phyloP scores from a whole-genome alignment of 2,797 vertebrate genomes.

The Urocyon cinereoargenteus region DNA sequence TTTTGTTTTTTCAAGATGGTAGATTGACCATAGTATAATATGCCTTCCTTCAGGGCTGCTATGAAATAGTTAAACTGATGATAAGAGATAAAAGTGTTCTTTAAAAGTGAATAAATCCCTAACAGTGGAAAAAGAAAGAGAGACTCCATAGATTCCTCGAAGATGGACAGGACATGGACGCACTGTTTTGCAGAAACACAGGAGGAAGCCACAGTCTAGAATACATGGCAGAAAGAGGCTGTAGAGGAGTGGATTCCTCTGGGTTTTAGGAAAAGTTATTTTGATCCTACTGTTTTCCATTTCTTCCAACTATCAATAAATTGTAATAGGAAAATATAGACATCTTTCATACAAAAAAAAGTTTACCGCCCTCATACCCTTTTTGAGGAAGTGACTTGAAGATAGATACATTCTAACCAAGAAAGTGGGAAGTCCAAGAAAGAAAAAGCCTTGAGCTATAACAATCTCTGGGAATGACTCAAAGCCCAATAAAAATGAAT shows the following conservation, averaged over 20 bases:
- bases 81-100: conserved; percentile 4
- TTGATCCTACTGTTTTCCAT: conserved; percentile 37
- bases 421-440: conserved; percentile 66
- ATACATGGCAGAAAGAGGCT: neutral
- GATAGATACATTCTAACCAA: conserved; percentile 67
- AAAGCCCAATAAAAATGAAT: conserved; percentile 73
- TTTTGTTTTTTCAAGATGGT: conserved; percentile 3
- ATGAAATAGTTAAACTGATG: conserved; percentile 43
- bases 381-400: conserved; percentile 69
- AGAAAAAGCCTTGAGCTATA: conserved; percentile 66
- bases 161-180: neutral
- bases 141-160: conserved; percentile 2
- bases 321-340: conserved; percentile 60
- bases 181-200: neutral
- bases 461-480: conserved; percentile 63
- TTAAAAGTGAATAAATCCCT: neutral
- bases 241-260: neutral
- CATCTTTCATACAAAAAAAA: conserved; percentile 39
- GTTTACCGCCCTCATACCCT: conserved; percentile 48
- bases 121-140: neutral
- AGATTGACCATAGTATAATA: neutral
- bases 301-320: conserved; percentile 63
- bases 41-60: neutral
- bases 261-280: conserved; percentile 51
- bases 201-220: neutral